Evolutionary conservation across 2,113 vertebrate species (phyloP).

Genomic region (Osmerus mordax): DNA sequence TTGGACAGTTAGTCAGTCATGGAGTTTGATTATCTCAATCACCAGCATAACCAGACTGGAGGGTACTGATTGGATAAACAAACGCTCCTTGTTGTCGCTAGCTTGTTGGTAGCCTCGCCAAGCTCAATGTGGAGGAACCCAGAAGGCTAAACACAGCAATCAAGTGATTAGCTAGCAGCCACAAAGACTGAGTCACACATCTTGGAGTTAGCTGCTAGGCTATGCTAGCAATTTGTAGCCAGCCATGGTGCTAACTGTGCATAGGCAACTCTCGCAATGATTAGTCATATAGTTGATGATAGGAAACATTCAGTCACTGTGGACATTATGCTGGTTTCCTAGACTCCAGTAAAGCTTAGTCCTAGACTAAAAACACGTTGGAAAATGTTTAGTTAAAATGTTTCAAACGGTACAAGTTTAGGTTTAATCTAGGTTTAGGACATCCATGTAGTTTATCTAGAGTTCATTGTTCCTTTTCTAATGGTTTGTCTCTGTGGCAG

Average conservation of each 20-base stretch:
- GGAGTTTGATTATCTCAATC: conserved; percentile 68
- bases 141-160: conserved; percentile 68
- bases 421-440: too few species aligned
- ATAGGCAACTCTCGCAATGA: conserved; percentile 48
- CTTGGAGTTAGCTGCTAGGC: conserved; percentile 32
- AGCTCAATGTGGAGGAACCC: conserved; percentile 62
- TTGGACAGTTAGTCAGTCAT: conserved; percentile 55
- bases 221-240: conserved; percentile 32
- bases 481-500: too few species aligned
- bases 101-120: conserved; percentile 59
- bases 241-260: conserved; percentile 50
- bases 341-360: conserved; percentile 45
- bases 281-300: conserved; percentile 57
- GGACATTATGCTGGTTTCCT: conserved; percentile 50
- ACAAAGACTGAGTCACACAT: conserved; percentile 53
- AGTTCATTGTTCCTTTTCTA: too few species aligned
- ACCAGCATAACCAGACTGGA: conserved; percentile 53
- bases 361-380: conserved; percentile 39
- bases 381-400: too few species aligned
- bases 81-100: conserved; percentile 65
- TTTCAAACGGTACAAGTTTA: too few species aligned
- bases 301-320: conserved; percentile 64
- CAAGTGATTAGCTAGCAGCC: conserved; percentile 63
- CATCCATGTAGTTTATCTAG: too few species aligned
- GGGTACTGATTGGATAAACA: conserved; percentile 68